Evolutionary conservation across 2,888 invertebrate genomes (phyloP).

Genomic region (Platynereis dumerilii): DNA sequence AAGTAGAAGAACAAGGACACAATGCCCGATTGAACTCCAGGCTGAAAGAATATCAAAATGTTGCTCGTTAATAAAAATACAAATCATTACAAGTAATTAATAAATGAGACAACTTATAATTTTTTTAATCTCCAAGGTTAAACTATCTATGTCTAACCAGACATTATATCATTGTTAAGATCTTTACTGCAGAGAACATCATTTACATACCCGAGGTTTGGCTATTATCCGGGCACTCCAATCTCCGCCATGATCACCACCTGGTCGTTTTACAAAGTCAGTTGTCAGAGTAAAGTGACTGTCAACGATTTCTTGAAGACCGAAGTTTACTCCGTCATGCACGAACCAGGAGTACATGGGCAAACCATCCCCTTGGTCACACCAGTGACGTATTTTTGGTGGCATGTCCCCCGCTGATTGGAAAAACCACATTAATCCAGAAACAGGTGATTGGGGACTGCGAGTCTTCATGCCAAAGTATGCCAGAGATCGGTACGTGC

Average conservation of each 20-base stretch:
- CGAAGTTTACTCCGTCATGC: slow-evolving; percentile 92
- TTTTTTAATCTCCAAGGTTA: not conserved
- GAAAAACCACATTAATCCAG: slow-evolving; percentile 96
- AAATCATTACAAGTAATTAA: not conserved
- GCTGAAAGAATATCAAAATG: slow-evolving; percentile 19
- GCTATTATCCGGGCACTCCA: slow-evolving; percentile 88
- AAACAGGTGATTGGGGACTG: slow-evolving; percentile 84
- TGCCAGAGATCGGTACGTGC: slow-evolving; percentile 73
- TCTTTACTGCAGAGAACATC: not conserved
- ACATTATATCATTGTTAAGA: not conserved
- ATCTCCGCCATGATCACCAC: slow-evolving; percentile 85
- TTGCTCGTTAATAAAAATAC: not conserved
- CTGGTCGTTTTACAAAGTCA: slow-evolving; percentile 84
- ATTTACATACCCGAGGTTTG: slow-evolving; percentile 66
- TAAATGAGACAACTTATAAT: not conserved
- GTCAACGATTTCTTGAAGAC: slow-evolving; percentile 87
- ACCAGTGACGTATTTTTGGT: slow-evolving; percentile 88
- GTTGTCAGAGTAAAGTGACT: slow-evolving; percentile 79
- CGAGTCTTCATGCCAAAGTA: slow-evolving; percentile 77
- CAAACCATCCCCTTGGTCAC: slow-evolving; percentile 73
- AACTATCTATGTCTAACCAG: not conserved
- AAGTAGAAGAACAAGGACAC: slow-evolving; percentile 62
- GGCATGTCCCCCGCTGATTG: slow-evolving; percentile 69
- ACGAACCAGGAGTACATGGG: slow-evolving; percentile 83
- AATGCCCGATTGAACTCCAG: slow-evolving; percentile 35